A percentile compares a stretch with the other conserved stretches of the same genome.
phyloP scores from a whole-genome alignment of 2,888 invertebrate genomes.

The Linyphia triangularis region DNA sequence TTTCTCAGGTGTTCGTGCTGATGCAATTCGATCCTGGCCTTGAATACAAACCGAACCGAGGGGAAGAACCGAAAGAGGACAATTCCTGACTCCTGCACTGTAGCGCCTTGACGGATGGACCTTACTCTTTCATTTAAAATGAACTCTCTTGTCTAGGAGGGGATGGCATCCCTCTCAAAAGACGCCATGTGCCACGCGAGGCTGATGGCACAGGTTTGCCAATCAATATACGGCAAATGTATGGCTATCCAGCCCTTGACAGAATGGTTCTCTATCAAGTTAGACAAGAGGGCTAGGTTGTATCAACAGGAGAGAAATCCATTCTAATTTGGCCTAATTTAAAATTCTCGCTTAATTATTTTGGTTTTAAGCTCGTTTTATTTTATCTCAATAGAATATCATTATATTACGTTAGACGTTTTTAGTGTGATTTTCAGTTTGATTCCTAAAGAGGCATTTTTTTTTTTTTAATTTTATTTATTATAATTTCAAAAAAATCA shows the following conservation, averaged over 20 bases:
- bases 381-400: background rate
- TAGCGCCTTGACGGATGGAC: slow-evolving; percentile 99
- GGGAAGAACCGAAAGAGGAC: slow-evolving; percentile 86
- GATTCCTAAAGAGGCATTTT: too few species aligned
- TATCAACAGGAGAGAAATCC: background rate
- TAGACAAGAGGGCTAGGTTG: background rate
- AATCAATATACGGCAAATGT: background rate
- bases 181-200: background rate
- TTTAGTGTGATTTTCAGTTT: background rate
- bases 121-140: slow-evolving; percentile 91
- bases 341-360: too few species aligned
- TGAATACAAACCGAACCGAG: slow-evolving; percentile 84
- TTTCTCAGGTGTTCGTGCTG: slow-evolving; percentile 92
- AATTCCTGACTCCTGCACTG: slow-evolving; percentile 99
- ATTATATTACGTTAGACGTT: background rate
- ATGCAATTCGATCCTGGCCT: slow-evolving; percentile 99
- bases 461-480: background rate
- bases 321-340: background rate
- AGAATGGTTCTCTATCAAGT: too few species aligned
- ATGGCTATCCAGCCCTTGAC: background rate
- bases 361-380: background rate
- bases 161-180: slow-evolving; percentile 26
- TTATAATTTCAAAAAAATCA: background rate
- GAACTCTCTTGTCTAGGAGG: background rate
- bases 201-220: background rate